These are phyloP conservation scores for Maniola hyperantus DNA, from an alignment of 2,888 invertebrate species.

Conservation along the genomic window DNA sequence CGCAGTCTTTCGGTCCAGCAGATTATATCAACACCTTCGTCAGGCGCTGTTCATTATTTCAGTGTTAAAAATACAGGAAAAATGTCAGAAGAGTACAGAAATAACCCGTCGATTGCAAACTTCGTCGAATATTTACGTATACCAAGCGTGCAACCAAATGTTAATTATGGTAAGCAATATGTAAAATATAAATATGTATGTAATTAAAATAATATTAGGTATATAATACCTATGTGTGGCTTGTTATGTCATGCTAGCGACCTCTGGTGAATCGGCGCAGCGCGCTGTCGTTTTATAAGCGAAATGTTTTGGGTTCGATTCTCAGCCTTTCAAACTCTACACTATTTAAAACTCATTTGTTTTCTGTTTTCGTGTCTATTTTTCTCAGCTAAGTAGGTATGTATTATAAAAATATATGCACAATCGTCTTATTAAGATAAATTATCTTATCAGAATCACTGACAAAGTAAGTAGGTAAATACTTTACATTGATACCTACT, in stretches of 20 bases:
- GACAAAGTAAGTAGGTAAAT: neutral
- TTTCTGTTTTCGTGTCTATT: too few species aligned
- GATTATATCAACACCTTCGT: constrained; percentile 11
- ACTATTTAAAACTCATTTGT: too few species aligned
- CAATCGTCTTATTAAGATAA: constrained; percentile 9
- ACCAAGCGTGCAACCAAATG: constrained; percentile 89
- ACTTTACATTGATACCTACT: too few species aligned
- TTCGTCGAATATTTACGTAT: constrained; percentile 89
- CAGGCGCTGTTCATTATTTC: neutral
- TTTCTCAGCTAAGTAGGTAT: too few species aligned
- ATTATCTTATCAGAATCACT: neutral
- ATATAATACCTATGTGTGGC: neutral
- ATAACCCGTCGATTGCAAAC: constrained; percentile 83
- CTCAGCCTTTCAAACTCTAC: neutral
- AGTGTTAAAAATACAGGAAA: constrained; percentile 27
- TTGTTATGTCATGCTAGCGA: neutral
- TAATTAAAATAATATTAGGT: neutral
- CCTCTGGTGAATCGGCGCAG: neutral
- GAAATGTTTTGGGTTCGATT: neutral
- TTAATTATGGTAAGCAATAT: constrained; percentile 86
- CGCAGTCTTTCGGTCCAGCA: constrained; percentile 19
- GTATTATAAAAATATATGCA: too few species aligned
- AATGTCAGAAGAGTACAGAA: constrained; percentile 65
- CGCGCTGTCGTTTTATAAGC: neutral
- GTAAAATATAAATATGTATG: neutral